phyloP scores from a whole-genome alignment of 2,888 invertebrate species.

The Scaptomyza parva region DNA sequence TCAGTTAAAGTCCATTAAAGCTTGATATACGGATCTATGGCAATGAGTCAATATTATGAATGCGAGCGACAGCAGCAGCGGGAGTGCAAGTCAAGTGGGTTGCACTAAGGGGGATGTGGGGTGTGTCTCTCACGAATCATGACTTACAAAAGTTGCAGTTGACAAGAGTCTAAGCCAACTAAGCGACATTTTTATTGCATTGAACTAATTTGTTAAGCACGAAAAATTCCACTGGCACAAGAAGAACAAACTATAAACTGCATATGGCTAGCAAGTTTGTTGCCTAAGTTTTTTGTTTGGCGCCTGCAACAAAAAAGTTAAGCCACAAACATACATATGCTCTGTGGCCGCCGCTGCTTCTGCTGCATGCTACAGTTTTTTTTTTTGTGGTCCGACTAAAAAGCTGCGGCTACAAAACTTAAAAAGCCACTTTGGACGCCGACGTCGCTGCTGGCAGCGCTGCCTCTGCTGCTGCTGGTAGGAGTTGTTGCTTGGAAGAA shows the following conservation, averaged over 20 bases:
- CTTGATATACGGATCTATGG: constrained; percentile 61
- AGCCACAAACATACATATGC: constrained; percentile 24
- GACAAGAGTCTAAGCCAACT: constrained; percentile 16
- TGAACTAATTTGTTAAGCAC: constrained; percentile 56
- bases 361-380: constrained; percentile 48
- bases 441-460: constrained; percentile 11
- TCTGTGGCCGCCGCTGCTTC: too few relatives aligned
- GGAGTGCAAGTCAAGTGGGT: background rate
- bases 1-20: constrained; percentile 65
- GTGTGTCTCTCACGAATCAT: constrained; percentile 46
- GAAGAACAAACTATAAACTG: constrained; percentile 19
- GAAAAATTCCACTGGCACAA: constrained; percentile 51
- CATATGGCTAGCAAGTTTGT: constrained; percentile 45
- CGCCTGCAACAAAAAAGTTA: constrained; percentile 16
- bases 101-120: background rate
- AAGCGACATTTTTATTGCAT: constrained; percentile 43
- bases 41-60: constrained; percentile 64
- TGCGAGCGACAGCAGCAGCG: constrained; percentile 1
- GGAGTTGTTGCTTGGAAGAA: constrained; percentile 43
- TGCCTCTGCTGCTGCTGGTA: constrained; percentile 25
- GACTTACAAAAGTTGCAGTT: constrained; percentile 27
- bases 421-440: constrained; percentile 52
- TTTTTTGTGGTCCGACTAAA: constrained; percentile 35
- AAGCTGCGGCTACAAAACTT: constrained; percentile 52
- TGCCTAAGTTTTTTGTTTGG: constrained; percentile 68